A percentile compares a stretch with the other conserved stretches of the same genome.
phyloP scores from a whole-genome alignment of 2,888 invertebrate species.

The Ctena decussata region DNA sequence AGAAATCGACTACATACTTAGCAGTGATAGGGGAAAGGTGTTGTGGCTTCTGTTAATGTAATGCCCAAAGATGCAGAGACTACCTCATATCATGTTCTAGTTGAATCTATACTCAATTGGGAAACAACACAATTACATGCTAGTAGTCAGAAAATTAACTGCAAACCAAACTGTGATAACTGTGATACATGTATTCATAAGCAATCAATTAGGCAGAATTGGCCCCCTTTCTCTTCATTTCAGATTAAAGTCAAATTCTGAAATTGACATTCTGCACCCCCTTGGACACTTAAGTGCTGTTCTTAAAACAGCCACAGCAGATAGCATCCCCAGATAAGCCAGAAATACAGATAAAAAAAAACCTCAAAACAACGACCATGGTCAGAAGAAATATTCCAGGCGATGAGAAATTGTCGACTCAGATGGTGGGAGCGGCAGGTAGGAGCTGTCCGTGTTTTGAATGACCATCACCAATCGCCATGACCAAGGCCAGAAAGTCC shows the following conservation, averaged over 20 bases:
- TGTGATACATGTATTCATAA: neutral
- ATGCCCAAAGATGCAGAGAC: no score
- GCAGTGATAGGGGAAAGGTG: neutral
- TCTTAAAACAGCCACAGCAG: neutral
- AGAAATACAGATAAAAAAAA: neutral
- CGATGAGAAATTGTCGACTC: neutral
- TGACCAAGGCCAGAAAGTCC: neutral
- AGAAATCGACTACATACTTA: neutral
- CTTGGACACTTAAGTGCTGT: neutral
- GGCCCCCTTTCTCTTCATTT: neutral
- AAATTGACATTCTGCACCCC: neutral
- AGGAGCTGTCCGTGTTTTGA: neutral
- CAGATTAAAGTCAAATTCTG: neutral
- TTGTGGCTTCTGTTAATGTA: neutral
- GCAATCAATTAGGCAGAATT: neutral
- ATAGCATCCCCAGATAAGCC: neutral
- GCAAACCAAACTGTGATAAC: neutral
- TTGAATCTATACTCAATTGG: neutral
- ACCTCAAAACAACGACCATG: neutral
- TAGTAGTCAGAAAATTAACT: neutral
- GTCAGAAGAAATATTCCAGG: neutral
- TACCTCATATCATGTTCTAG: neutral
- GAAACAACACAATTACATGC: neutral
- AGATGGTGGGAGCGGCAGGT: neutral
- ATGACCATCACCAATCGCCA: neutral